A percentile compares a stretch with the other conserved stretches of the same genome.
These are phyloP conservation scores for Campylomormyrus numenius DNA, from an alignment of 2,113 vertebrate species.

Conservation along the genomic window DNA sequence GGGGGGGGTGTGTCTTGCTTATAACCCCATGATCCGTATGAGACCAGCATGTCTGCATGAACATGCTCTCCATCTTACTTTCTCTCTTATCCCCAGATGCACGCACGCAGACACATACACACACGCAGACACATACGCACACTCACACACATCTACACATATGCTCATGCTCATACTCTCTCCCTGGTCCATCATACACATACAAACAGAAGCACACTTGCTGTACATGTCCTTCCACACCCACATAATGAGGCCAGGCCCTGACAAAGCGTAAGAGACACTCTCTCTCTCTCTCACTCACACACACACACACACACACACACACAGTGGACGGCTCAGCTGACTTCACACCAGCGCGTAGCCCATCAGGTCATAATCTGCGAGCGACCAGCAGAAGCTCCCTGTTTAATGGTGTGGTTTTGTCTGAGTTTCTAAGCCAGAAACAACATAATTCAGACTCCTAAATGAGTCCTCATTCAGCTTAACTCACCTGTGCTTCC, in stretches of 20 bases:
- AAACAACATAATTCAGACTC: not conserved
- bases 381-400: not conserved
- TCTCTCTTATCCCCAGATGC: not conserved
- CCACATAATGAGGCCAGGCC: not conserved
- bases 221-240: not conserved
- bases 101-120: too few species aligned
- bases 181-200: not conserved
- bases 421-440: not conserved
- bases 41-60: not conserved
- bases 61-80: not conserved
- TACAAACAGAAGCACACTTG: not conserved
- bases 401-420: not conserved
- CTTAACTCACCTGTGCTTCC: not conserved
- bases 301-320: not conserved
- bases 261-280: not conserved
- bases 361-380: not conserved
- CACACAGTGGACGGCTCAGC: not conserved
- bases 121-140: not conserved
- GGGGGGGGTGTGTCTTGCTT: too few species aligned
- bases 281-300: not conserved
- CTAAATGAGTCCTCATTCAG: not conserved
- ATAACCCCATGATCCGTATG: not conserved
- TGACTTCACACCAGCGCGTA: not conserved
- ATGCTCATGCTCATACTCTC: not conserved
- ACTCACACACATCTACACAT: not conserved